Base-by-base conservation (phyloP, 2,113 vertebrate species). In the Larimichthys polyactis region DNA sequence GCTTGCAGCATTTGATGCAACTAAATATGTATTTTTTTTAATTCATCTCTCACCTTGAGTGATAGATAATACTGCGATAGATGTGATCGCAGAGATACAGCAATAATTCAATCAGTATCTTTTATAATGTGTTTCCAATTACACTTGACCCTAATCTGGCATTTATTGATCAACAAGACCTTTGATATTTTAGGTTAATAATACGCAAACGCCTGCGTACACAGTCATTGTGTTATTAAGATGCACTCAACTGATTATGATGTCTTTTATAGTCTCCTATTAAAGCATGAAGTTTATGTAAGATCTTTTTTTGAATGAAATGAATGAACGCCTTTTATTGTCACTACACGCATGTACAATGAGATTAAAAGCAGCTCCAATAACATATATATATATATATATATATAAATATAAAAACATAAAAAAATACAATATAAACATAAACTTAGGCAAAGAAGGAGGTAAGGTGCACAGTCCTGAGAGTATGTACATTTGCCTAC, bases 101-200 rank as follows among this genome's bases (percentile, higher is more conserved):
- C 15, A 0, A 1, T 32, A 44, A 74, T 51, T 3, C 24, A 2
- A 46, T 14, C 12, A 46, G 2, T 0, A 8, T 8, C 9, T 40
- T 40, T 58, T 54, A 81, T 91, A 52, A 27, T 11, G 16, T 1
- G 0, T 60, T 67, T 52, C 17, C 24, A 59, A 0, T 54, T 71
- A 87, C 74, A 74, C 87, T 76, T 79, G 74, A 82, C 66, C 75
- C 68, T 46, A 36, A 77, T 88, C 16, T 51, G 17, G 4, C 40
- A 12, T 63, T 57, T 46, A 15, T 49, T 49, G 43, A 84, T 89
- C 75, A 79, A 54, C 0, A 19, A 63, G 83, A 89, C 77, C 88
- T 87, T 90, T 89, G 89, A 77, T 64, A 81, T 77, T 32, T 43
- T 0, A 62, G 72, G 87, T 78, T 89, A 80, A 89, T 84, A 67